Evolutionary conservation across 1,140 invertebrate genomes (phyloP).

Genomic region (Medauroidea extradentata): DNA sequence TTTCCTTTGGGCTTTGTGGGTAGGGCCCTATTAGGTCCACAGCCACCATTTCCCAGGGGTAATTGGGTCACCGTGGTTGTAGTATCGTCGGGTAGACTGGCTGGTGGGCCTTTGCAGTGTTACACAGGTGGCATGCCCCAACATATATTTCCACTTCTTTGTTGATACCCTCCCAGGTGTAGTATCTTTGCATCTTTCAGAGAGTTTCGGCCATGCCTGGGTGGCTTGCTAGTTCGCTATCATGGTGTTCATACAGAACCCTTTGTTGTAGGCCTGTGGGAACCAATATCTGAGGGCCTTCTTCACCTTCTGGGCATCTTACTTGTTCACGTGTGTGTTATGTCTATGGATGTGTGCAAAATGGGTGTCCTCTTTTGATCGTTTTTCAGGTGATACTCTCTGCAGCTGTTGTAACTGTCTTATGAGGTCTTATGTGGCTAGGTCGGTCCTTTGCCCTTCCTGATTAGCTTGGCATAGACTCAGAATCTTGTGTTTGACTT

Average conservation of each 20-base stretch:
- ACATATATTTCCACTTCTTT: no score
- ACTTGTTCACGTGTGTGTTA: not conserved
- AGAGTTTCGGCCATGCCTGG: constrained; percentile 24
- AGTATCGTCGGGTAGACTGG: not conserved
- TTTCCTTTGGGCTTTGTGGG: constrained; percentile 16
- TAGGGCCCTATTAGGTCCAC: constrained; percentile 25
- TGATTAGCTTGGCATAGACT: no score
- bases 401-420: no score
- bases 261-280: not conserved
- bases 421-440: not conserved
- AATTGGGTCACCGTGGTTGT: not conserved
- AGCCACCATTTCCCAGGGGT: constrained; percentile 18
- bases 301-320: no score
- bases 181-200: not conserved
- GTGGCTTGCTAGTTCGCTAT: constrained; percentile 19
- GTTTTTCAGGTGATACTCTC: no score
- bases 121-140: constrained; percentile 12
- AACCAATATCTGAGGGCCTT: constrained; percentile 10
- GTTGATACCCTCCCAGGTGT: no score
- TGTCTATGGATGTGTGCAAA: not conserved
- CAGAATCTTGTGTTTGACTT: not conserved
- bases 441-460: no score
- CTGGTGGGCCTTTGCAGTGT: constrained; percentile 12
- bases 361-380: not conserved
- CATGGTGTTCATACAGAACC: constrained; percentile 18